A percentile compares a stretch with the other conserved stretches of the same genome.
phyloP scores from a whole-genome alignment of 2,797 vertebrate genomes.

The Danionella dracula region DNA sequence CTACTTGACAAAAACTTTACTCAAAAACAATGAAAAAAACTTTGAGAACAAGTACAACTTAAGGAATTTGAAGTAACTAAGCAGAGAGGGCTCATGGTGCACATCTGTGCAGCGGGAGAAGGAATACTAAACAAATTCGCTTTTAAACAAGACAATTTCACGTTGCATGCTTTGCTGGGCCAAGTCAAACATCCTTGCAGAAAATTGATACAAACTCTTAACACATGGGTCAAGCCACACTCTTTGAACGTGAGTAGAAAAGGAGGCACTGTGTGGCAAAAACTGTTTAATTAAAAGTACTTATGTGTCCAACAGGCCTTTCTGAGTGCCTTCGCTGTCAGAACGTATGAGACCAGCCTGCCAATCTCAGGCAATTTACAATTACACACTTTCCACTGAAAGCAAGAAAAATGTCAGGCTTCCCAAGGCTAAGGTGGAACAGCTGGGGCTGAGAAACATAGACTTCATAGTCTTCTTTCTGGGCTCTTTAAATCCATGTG shows the following conservation, averaged over 20 bases:
- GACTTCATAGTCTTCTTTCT: too few relatives aligned
- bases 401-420: slow-evolving; percentile 42
- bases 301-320: slow-evolving; percentile 63
- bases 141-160: slow-evolving; percentile 80
- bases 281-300: slow-evolving; percentile 77
- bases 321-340: slow-evolving; percentile 63
- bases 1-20: too few relatives aligned
- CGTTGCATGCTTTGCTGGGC: slow-evolving; percentile 60
- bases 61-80: slow-evolving; percentile 46
- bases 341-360: slow-evolving; percentile 62
- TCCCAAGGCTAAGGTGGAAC: slow-evolving; percentile 43
- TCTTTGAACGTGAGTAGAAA: slow-evolving; percentile 67
- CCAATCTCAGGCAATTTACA: slow-evolving; percentile 64
- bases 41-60: slow-evolving; percentile 32
- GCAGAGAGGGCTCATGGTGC: slow-evolving; percentile 52
- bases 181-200: slow-evolving; percentile 74
- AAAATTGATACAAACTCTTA: slow-evolving; percentile 78
- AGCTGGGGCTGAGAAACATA: slow-evolving; percentile 39
- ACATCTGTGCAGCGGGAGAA: slow-evolving; percentile 57
- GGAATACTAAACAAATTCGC: slow-evolving; percentile 75
- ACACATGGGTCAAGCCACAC: slow-evolving; percentile 70
- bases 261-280: slow-evolving; percentile 50
- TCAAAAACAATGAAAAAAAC: too few relatives aligned
- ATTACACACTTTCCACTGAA: slow-evolving; percentile 60
- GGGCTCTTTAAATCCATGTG: too few relatives aligned